Percentiles rank a stretch among this genome's conserved stretches.
phyloP scores from a whole-genome alignment of 2,797 vertebrate species.

The Percopsis omiscomaycus region DNA sequence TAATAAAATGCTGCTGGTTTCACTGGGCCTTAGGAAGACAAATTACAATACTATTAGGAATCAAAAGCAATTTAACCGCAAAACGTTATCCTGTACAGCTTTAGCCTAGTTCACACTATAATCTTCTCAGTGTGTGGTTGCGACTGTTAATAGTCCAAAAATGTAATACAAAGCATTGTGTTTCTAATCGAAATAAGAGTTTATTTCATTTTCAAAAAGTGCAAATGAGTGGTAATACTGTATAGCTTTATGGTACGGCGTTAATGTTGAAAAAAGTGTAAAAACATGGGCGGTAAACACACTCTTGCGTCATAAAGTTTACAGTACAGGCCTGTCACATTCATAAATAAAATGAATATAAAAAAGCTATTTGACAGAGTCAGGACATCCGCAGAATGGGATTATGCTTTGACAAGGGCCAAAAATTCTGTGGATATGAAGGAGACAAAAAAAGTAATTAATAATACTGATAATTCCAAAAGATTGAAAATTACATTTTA shows the following conservation, averaged over 20 bases:
- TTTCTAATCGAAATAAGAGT: conserved; percentile 58
- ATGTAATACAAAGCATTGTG: neutral
- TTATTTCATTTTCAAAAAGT: conserved; percentile 63
- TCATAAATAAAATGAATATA: conserved; percentile 70
- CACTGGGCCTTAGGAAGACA: neutral
- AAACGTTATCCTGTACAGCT: neutral
- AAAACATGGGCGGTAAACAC: conserved; percentile 54
- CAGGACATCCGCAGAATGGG: conserved; percentile 40
- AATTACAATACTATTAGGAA: too few relatives aligned
- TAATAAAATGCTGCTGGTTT: too few relatives aligned
- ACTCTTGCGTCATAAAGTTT: conserved; percentile 45
- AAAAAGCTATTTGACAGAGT: conserved; percentile 52
- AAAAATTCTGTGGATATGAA: conserved; percentile 57
- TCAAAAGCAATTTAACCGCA: too few relatives aligned
- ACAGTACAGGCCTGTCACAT: conserved; percentile 46
- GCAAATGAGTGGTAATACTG: conserved; percentile 55
- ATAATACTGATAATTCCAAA: too few relatives aligned
- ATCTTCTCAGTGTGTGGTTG: neutral
- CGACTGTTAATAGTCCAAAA: neutral
- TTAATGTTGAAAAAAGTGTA: conserved; percentile 48
- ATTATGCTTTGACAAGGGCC: conserved; percentile 64
- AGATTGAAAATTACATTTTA: neutral
- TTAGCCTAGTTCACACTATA: neutral
- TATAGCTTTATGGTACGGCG: conserved; percentile 38
- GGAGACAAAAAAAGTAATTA: conserved; percentile 11